Percentiles rank a stretch among this genome's conserved stretches.
These are phyloP conservation scores for Ictidomys tridecemlineatus DNA, from an alignment of 2,113 vertebrate genomes.

Conservation along the genomic window DNA sequence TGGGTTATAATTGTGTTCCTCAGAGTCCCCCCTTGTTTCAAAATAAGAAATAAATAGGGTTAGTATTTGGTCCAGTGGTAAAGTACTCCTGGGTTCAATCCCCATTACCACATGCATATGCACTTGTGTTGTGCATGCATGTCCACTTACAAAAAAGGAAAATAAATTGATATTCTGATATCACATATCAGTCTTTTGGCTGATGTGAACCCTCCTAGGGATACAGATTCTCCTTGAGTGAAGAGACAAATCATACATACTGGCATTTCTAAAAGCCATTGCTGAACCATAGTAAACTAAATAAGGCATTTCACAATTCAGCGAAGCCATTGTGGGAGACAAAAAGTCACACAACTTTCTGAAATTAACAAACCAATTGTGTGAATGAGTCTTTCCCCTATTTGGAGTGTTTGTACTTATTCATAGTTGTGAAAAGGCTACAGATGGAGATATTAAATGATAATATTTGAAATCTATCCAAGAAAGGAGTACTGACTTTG, in stretches of 20 bases:
- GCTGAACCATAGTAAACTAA: background rate
- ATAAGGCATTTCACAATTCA: slow-evolving; percentile 12
- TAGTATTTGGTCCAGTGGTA: background rate
- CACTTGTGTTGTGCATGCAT: too few relatives aligned
- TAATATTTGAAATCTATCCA: slow-evolving; percentile 1
- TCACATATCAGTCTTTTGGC: background rate
- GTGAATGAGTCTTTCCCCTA: background rate
- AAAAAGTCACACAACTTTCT: background rate
- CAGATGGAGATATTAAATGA: background rate
- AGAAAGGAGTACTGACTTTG: background rate
- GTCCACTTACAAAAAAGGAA: background rate
- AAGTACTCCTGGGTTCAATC: background rate
- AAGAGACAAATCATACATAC: background rate
- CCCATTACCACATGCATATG: too few relatives aligned
- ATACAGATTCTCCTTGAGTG: background rate
- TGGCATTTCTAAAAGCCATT: background rate
- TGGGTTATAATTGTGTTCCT: too few relatives aligned
- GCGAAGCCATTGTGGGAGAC: background rate
- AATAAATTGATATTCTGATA: background rate
- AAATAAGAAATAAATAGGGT: background rate
- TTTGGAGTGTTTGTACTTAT: slow-evolving; percentile 37
- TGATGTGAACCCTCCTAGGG: background rate
- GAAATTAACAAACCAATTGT: background rate
- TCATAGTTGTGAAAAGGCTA: slow-evolving; percentile 7
- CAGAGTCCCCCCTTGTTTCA: background rate